Evolutionary conservation across 2,113 vertebrate species (phyloP).

Genomic region (Petrocephalus zakoni): DNA sequence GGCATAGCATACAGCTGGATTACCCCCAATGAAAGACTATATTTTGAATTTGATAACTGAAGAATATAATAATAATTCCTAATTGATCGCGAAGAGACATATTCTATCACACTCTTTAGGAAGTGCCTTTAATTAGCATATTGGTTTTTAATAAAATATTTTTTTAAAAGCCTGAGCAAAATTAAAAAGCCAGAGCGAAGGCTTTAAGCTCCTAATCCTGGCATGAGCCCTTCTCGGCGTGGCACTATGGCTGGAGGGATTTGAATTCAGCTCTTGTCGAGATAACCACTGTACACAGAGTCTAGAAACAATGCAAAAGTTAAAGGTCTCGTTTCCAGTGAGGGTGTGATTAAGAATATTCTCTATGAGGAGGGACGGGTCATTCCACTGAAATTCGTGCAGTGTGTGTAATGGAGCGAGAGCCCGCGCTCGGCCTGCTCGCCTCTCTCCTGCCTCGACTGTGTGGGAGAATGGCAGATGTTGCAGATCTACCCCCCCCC

Average conservation of each 20-base stretch:
- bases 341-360: slow-evolving; percentile 13
- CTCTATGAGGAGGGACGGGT: background rate
- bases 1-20: slow-evolving; percentile 28
- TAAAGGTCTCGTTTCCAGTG: slow-evolving; percentile 13
- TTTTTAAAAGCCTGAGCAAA: slow-evolving; percentile 18
- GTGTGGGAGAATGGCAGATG: slow-evolving; percentile 55
- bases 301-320: slow-evolving; percentile 12
- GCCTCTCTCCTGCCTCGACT: too few relatives aligned
- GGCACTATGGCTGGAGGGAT: background rate
- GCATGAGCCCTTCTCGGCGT: slow-evolving; percentile 3
- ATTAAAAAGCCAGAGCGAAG: slow-evolving; percentile 30
- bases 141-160: slow-evolving; percentile 24
- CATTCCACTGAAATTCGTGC: slow-evolving; percentile 10
- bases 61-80: slow-evolving; percentile 27
- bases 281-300: slow-evolving; percentile 26
- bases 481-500: slow-evolving; percentile 48
- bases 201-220: slow-evolving; percentile 30
- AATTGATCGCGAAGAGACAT: slow-evolving; percentile 29
- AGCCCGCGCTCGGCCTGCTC: background rate
- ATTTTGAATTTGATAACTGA: slow-evolving; percentile 31
- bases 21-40: slow-evolving; percentile 26
- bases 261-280: background rate
- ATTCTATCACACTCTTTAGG: slow-evolving; percentile 40
- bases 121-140: slow-evolving; percentile 41
- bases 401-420: background rate